Base-by-base conservation (phyloP, 2,888 invertebrate species). In the Byasa hedistus region DNA sequence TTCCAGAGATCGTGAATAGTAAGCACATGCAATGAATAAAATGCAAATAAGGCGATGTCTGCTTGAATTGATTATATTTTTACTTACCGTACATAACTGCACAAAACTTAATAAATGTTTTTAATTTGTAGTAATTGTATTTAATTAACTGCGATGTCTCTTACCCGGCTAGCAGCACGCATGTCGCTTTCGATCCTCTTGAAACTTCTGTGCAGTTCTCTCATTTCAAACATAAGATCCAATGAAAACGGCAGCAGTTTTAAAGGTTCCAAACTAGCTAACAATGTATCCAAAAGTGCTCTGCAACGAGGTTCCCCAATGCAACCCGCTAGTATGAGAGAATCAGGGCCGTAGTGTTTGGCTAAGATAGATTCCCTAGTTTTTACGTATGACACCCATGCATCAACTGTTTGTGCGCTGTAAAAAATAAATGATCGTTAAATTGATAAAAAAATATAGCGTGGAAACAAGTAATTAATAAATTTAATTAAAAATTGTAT, bases 301-400 rank as follows among this genome's bases (percentile, higher is more conserved):
- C 93, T 89, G 75, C 94, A 91, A 58, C 94, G 93, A 32, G 93
- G 84, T 71, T 91, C 90, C n/a, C 90, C 90, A 32, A 89, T 83
- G 66, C 94, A 93, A 0, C 94, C 94, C 8, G 93, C 93, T 71
- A 94, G 93, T 74, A 98, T 93, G 69, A 98, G 92, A 59, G 96
- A 95, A 76, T 95, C 95, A 12, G 94, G 92, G 5, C 93, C 93
- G 86, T 97, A 98, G 82, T 97, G 96, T 78, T 96, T 96, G 55
- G 94, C 93, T 61, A 97, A 89, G 22, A 97, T 93, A 22, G 95
- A 95, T 82, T 97, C 97, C 71, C 97, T 93, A 19, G 97, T 96
- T 72, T 96, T 93, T 63, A 98, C 92, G 81, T 97, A 97, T 66
- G 96, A 96, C 71, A 97, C 94, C 97, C 98, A 98, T 44, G 97